phyloP scores from a whole-genome alignment of 2,113 vertebrate species.

The Crypturellus undulatus region DNA sequence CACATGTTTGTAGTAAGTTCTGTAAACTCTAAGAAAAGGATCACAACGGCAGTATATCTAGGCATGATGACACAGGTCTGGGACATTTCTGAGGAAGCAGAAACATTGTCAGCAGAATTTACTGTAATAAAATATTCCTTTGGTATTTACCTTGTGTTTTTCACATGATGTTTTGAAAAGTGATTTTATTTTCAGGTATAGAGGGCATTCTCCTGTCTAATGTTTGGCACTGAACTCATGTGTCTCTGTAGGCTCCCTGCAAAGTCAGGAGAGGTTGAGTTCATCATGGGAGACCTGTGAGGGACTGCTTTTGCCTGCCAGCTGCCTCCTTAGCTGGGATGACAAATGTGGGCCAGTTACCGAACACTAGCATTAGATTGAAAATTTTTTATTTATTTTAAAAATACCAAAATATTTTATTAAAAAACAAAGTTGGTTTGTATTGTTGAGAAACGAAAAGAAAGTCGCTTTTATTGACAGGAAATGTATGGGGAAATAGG shows the following conservation, averaged over 20 bases:
- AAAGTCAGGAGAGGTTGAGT: not conserved
- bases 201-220: not conserved
- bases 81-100: not conserved
- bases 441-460: not conserved
- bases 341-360: not conserved
- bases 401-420: not conserved
- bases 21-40: not conserved
- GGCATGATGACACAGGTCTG: not conserved
- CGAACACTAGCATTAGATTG: fast-evolving
- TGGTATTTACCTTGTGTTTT: not conserved
- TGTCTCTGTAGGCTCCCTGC: not conserved
- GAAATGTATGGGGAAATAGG: not conserved
- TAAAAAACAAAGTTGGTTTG: not conserved
- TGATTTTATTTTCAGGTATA: not conserved
- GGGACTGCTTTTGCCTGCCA: not conserved
- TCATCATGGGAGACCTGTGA: not conserved
- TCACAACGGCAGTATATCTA: not conserved
- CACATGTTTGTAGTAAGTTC: not conserved
- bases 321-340: not conserved
- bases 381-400: not conserved
- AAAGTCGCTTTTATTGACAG: not conserved
- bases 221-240: fast-evolving
- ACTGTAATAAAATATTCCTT: not conserved
- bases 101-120: not conserved
- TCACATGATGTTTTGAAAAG: not conserved